Conservation (phyloP, 1,140 invertebrate species). For the Ylistrum balloti region DNA sequence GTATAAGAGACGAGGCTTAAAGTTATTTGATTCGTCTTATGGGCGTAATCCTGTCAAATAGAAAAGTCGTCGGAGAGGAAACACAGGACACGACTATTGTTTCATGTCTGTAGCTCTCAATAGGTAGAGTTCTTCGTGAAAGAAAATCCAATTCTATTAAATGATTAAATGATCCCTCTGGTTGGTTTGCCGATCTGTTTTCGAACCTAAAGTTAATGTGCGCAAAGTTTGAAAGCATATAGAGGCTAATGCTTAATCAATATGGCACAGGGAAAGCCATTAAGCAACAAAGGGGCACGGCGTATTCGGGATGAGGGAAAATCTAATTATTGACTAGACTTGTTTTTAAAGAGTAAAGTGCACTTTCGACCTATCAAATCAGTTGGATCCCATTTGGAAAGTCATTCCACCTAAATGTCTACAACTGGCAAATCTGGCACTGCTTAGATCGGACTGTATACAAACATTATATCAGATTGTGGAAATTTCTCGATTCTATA, state of each 20-base stretch:
- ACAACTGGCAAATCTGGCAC: background rate
- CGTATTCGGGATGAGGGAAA: constrained; percentile 32
- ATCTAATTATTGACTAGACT: constrained; percentile 40
- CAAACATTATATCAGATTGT: background rate
- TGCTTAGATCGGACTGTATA: background rate
- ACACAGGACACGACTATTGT: background rate
- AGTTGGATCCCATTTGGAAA: background rate
- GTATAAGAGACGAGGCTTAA: background rate
- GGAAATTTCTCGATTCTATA: background rate
- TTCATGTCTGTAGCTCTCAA: background rate
- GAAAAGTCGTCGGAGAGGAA: background rate
- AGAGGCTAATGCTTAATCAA: constrained; percentile 39
- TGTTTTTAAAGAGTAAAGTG: constrained; percentile 35
- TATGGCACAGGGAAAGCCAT: background rate
- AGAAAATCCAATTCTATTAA: constrained; percentile 40
- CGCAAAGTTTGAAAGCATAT: constrained; percentile 39
- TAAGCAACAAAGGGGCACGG: constrained; percentile 32
- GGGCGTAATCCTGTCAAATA: constrained; percentile 32
- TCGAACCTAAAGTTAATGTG: constrained; percentile 31
- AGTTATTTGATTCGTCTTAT: background rate
- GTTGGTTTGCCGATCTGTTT: constrained; percentile 14
- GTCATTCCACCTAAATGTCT: constrained; percentile 3
- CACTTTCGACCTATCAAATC: constrained; percentile 38
- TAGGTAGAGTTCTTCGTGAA: background rate
- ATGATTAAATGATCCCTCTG: constrained; percentile 39